phyloP scores from a whole-genome alignment of 1,140 invertebrate genomes.

The Neelides sp. region DNA sequence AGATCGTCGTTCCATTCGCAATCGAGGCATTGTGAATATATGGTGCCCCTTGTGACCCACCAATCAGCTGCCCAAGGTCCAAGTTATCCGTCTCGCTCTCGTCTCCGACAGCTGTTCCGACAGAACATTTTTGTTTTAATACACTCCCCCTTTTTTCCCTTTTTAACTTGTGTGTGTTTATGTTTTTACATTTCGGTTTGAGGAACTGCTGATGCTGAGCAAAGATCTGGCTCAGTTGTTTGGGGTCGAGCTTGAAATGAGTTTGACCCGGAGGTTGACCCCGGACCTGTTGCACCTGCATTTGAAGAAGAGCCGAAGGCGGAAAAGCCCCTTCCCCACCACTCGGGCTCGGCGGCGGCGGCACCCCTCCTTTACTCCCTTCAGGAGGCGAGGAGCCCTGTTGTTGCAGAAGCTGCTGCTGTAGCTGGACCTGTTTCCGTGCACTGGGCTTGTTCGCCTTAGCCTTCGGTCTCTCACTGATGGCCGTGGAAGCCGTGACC shows the following conservation, averaged over 20 bases:
- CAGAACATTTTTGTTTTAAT: too few relatives aligned
- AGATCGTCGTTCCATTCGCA: too few relatives aligned
- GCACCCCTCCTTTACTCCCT: too few relatives aligned
- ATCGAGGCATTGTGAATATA: not conserved
- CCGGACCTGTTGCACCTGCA: conserved; percentile 27
- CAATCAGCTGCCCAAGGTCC: conserved; percentile 39
- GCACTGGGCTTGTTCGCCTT: conserved; percentile 29
- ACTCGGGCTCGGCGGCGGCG: not conserved
- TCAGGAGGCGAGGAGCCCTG: conserved; percentile 12
- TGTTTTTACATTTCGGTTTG: too few relatives aligned
- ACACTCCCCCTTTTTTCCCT: too few relatives aligned
- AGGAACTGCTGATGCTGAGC: conserved; percentile 28
- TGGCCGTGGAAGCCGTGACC: conserved; percentile 43
- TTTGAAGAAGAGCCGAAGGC: conserved; percentile 19
- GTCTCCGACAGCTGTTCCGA: conserved; percentile 29
- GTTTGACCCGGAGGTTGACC: not conserved
- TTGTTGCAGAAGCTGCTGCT: conserved; percentile 19
- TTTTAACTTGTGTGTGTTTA: too few relatives aligned
- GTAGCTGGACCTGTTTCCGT: conserved; percentile 27
- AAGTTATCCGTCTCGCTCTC: conserved; percentile 38
- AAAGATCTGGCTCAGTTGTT: conserved; percentile 26
- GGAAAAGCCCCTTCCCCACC: not conserved
- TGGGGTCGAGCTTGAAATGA: conserved; percentile 18
- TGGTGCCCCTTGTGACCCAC: too few relatives aligned
- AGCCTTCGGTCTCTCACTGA: conserved; percentile 63